Evolutionary conservation across 2,888 invertebrate species (phyloP), one percentile per base, ranked within the genome.

Genomic region (Argyra leucocephala): DNA sequence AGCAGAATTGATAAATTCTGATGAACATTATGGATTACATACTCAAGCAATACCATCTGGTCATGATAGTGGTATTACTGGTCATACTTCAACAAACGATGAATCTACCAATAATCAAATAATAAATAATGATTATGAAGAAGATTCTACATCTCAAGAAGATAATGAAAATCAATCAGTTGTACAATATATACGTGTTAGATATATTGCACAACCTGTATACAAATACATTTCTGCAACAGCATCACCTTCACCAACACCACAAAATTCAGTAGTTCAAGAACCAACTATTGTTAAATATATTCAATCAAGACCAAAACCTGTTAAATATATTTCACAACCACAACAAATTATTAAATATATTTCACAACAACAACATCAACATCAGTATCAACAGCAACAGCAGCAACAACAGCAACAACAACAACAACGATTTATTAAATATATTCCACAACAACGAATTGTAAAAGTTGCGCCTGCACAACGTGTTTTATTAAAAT

Each of bases 21-120:
- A 48, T 48, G 48, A 48, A 15, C 48, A 48, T 48, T 48, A 48
- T 48, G 48, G 48, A 48, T 48, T 48, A 48, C 48, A 48, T 18
- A 48, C 48, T 18, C 48, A 48, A 48, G 15, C 48, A 48, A 15
- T 9, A 15, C 48, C 48, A 48, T 48, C 48, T 48, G 48, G 48
- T 18, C 48, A 48, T 48, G 18, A 18, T 31, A 37, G 7, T 15
- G 1, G 12, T 6, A 15, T 31, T 12, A 48, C 48, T 3, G 12
- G 5, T 18, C 48, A 48, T 48, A 1, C 18, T 18, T 48, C 48
- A 48, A 48, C 12, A 18, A 18, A 48, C 18, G 48, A 48, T 18
- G 12, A 48, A 48, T n/a, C 48, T 12, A 48, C 12, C 5, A 48
- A 48, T 18, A 15, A 48, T 2, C 48, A 48, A 48, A 18, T 15